Evolutionary conservation across 2,113 vertebrate species (phyloP).

Genomic region (Gnathonemus echidnorhynchus): DNA sequence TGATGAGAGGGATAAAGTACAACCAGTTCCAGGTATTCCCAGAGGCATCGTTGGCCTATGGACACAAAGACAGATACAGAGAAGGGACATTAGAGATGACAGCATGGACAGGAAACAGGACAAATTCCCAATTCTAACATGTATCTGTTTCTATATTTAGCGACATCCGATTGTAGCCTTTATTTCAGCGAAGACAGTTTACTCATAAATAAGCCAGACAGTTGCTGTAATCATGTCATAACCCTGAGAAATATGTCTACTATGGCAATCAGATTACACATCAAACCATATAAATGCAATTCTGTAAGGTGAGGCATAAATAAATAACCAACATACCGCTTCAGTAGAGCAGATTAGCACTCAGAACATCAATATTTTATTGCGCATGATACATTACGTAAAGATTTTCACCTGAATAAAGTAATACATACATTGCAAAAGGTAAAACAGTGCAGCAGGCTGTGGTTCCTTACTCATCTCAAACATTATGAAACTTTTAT

Average conservation of each 20-base stretch:
- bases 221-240: not conserved
- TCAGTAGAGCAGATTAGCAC: not conserved
- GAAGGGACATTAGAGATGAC: not conserved
- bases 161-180: not conserved
- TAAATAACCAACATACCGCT: not conserved
- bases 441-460: not conserved
- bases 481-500: not conserved
- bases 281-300: not conserved
- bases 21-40: conserved; percentile 84
- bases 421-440: not conserved
- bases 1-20: conserved; percentile 69
- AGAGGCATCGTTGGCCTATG: conserved; percentile 86
- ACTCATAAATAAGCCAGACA: not conserved
- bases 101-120: not conserved
- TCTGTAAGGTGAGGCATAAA: not conserved
- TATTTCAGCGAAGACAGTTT: not conserved
- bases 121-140: not conserved
- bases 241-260: not conserved
- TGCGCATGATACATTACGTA: not conserved
- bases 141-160: not conserved
- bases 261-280: not conserved
- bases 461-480: not conserved
- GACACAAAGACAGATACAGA: conserved; percentile 27
- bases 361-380: not conserved
- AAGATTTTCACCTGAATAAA: not conserved